A percentile compares a stretch with the other conserved stretches of the same genome.
phyloP scores from a whole-genome alignment of 2,113 vertebrate genomes.

The Erpornis zantholeuca region DNA sequence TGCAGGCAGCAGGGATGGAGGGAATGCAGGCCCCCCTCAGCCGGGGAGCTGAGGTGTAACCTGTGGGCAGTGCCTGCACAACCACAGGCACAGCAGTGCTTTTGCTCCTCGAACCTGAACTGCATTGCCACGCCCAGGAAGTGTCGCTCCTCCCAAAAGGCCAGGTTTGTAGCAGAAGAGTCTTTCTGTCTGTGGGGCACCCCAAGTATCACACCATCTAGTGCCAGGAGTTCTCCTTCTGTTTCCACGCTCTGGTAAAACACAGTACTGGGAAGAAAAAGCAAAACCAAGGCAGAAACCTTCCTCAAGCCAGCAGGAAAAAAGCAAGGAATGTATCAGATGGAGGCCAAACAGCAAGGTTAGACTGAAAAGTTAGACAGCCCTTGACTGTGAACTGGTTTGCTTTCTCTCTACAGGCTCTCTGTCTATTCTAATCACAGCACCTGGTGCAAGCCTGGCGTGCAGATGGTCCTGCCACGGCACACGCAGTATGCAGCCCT shows the following conservation, averaged over 20 bases:
- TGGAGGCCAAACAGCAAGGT: not conserved
- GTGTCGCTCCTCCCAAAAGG: not conserved
- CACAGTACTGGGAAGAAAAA: not conserved
- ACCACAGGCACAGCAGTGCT: not conserved
- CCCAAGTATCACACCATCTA: not conserved
- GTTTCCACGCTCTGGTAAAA: not conserved
- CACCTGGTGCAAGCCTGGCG: constrained; percentile 30
- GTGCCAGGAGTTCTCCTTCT: not conserved
- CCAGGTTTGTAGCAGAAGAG: not conserved
- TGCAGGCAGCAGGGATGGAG: rapidly evolving
- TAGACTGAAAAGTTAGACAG: not conserved
- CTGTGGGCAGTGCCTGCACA: rapidly evolving
- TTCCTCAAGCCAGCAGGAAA: not conserved
- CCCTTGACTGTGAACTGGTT: not conserved
- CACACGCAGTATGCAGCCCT: not conserved
- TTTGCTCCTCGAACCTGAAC: rapidly evolving
- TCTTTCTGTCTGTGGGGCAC: not conserved
- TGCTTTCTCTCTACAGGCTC: not conserved
- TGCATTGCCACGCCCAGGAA: rapidly evolving
- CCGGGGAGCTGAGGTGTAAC: not conserved
- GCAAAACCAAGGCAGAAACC: not conserved
- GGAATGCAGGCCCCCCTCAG: not conserved
- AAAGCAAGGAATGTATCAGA: not conserved
- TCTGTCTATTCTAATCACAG: not conserved
- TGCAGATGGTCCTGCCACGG: constrained; percentile 1